Percentiles rank a stretch among this genome's conserved stretches.
Conservation (phyloP, 2,797 vertebrate species). For the Sebastes iracundus region DNA sequence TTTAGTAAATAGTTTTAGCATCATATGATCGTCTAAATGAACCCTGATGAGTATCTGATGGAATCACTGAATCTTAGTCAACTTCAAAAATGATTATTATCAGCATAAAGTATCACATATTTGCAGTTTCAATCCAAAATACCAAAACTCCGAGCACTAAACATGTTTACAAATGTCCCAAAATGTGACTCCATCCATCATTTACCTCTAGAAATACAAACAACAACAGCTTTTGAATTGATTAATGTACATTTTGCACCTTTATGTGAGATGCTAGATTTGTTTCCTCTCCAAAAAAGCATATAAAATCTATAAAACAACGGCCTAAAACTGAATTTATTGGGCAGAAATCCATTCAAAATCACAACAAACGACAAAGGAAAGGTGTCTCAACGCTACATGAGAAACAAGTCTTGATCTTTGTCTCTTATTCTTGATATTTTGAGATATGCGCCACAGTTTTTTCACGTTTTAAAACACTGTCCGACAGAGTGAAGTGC, state of each 20-base stretch:
- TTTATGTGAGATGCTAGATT: background rate
- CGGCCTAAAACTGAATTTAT: background rate
- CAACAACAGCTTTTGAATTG: background rate
- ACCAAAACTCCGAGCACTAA: background rate
- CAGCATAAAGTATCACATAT: background rate
- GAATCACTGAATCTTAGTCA: background rate
- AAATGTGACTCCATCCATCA: background rate
- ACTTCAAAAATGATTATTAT: background rate
- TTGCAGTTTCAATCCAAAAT: background rate
- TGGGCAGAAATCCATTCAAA: too few species aligned
- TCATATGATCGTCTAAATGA: background rate
- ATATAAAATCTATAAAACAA: background rate
- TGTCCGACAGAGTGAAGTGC: background rate
- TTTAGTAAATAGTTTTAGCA: background rate
- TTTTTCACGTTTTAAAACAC: background rate
- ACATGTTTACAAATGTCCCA: background rate
- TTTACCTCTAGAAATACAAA: background rate
- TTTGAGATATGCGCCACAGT: background rate
- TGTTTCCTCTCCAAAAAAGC: background rate
- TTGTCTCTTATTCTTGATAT: background rate
- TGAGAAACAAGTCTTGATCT: background rate
- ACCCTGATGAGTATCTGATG: background rate
- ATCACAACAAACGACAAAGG: background rate
- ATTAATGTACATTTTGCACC: background rate
- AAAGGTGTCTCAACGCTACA: fast-evolving